phyloP scores from a whole-genome alignment of 2,113 vertebrate genomes.

The Tetrao urogallus region DNA sequence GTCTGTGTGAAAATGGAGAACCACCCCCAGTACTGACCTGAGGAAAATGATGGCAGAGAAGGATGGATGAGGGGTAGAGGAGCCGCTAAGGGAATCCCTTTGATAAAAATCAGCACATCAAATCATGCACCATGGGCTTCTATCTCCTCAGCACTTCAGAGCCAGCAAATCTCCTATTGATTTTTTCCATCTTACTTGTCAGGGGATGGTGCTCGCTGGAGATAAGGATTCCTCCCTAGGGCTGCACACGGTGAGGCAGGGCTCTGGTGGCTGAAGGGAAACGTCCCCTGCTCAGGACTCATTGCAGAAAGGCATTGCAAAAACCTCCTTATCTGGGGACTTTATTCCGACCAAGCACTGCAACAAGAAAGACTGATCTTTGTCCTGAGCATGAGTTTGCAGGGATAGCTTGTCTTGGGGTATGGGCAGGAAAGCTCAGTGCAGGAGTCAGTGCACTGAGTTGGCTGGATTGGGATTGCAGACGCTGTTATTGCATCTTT shows the following conservation, averaged over 20 bases:
- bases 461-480: background rate
- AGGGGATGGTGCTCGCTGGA: background rate
- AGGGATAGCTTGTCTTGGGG: background rate
- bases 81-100: background rate
- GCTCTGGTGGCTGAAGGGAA: background rate
- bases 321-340: background rate
- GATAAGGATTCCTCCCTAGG: background rate
- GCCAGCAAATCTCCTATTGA: slow-evolving; percentile 23
- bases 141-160: background rate
- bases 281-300: background rate
- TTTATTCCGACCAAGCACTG: background rate
- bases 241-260: background rate
- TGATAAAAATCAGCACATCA: background rate
- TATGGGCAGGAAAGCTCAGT: background rate
- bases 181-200: slow-evolving; percentile 2
- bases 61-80: background rate
- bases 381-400: background rate
- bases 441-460: background rate
- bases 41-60: background rate
- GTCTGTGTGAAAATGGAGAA: background rate
- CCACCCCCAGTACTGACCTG: no score
- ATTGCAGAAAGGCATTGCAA: background rate
- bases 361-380: background rate
- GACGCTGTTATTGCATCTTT: background rate
- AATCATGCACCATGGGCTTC: background rate